Percentiles rank a stretch among this genome's conserved stretches.
phyloP scores from a whole-genome alignment of 1,140 invertebrate genomes.

The Trichonephila clavipes region DNA sequence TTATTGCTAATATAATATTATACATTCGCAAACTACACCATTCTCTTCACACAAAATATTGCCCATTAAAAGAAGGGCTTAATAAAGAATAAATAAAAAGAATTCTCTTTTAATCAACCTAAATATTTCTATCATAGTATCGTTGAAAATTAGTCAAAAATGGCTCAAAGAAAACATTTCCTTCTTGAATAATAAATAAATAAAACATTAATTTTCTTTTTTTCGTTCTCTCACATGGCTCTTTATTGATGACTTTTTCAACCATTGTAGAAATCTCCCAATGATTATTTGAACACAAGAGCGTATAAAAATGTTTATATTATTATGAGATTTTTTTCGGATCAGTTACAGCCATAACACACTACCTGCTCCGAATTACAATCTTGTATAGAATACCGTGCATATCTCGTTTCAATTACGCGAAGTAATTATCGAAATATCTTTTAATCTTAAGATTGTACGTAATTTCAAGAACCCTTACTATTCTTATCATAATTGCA shows the following conservation, averaged over 20 bases:
- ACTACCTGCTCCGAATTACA: background rate
- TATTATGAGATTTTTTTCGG: background rate
- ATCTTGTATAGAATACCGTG: background rate
- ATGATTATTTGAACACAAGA: constrained; percentile 1
- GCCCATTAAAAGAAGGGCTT: background rate
- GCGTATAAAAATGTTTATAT: background rate
- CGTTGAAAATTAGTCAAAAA: constrained; percentile 3
- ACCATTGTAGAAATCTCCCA: background rate
- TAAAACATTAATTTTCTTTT: background rate
- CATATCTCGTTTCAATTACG: constrained; percentile 58
- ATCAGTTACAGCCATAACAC: background rate
- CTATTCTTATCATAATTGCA: constrained; percentile 68
- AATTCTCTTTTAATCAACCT: background rate
- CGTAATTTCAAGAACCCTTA: constrained; percentile 68
- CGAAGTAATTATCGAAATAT: constrained; percentile 55
- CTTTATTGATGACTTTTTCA: constrained; percentile 10
- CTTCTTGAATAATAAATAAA: background rate
- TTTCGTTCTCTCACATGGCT: background rate
- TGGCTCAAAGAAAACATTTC: background rate
- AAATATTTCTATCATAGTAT: background rate
- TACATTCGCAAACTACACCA: background rate
- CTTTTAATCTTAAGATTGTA: constrained; percentile 58
- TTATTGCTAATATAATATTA: background rate
- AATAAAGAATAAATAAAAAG: background rate
- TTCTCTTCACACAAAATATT: background rate